Evolutionary conservation across 1,140 invertebrate species (phyloP).

Genomic region (Macrobrachium rosenbergii): DNA sequence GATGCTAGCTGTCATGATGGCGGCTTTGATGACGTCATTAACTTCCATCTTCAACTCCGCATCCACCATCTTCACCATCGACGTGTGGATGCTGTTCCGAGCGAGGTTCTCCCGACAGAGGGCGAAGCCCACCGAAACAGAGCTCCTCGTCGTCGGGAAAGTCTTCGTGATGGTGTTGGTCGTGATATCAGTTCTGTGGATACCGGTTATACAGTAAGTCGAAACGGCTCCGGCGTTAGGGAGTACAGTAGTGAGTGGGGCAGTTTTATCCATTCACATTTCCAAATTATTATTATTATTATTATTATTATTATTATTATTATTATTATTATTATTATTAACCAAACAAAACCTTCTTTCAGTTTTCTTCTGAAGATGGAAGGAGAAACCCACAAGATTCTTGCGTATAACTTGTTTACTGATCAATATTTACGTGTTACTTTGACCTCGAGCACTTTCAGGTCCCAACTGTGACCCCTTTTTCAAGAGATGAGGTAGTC

Average conservation of each 20-base stretch:
- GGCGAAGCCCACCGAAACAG: conserved; percentile 12
- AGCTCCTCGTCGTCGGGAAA: conserved; percentile 52
- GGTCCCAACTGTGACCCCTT: no score
- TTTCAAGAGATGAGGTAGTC: no score
- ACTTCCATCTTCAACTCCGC: conserved; percentile 75
- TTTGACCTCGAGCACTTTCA: no score
- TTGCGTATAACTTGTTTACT: no score
- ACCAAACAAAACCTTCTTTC: no score
- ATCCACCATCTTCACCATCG: conserved; percentile 75
- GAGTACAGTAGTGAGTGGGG: neutral
- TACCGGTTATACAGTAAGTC: conserved; percentile 72
- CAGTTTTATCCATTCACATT: neutral
- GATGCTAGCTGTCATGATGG: conserved; percentile 75
- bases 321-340: no score
- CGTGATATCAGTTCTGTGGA: conserved; percentile 73
- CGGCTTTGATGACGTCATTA: conserved; percentile 73
- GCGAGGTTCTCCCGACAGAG: conserved; percentile 28
- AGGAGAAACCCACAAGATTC: no score
- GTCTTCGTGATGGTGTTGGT: conserved; percentile 72
- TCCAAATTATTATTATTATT: neutral
- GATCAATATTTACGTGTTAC: no score
- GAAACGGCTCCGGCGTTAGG: neutral
- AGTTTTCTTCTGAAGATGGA: no score
- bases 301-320: no score
- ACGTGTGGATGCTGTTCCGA: conserved; percentile 73